Conservation (phyloP, 2,797 vertebrate genomes). For the Tenualosa ilisha region DNA sequence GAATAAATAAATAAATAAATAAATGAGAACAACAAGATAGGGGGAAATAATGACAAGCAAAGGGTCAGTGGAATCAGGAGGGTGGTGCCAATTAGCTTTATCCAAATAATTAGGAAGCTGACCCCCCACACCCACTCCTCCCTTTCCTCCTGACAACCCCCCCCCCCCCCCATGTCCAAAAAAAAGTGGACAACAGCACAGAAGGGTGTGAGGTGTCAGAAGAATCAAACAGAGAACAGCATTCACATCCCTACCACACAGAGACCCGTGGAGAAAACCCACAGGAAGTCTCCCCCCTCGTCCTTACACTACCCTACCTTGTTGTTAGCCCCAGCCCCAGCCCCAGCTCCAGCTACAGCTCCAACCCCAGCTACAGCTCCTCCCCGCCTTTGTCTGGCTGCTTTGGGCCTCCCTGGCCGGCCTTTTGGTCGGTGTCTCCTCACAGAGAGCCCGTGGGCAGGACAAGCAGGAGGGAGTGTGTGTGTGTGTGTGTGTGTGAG, state of each 20-base stretch:
- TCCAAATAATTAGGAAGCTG: constrained; percentile 64
- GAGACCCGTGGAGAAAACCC: neutral
- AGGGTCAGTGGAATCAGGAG: constrained; percentile 64
- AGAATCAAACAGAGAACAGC: constrained; percentile 28
- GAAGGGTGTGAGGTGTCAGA: constrained; percentile 29
- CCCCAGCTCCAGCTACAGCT: neutral
- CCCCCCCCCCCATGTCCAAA: neutral
- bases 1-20: constrained; percentile 27
- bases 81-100: constrained; percentile 66
- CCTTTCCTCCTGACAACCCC: neutral
- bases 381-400: neutral
- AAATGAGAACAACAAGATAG: constrained; percentile 38
- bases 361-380: neutral
- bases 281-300: neutral
- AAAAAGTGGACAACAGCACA: constrained; percentile 47
- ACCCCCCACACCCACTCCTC: neutral
- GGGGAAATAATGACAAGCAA: constrained; percentile 35
- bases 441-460: neutral
- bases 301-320: neutral
- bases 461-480: neutral
- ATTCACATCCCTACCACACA: neutral
- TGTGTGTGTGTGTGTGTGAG: neutral
- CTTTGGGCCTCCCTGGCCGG: neutral
- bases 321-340: neutral
- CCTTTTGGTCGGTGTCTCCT: neutral